phyloP scores from a whole-genome alignment of 2,797 vertebrate genomes.

The Mus caroli region DNA sequence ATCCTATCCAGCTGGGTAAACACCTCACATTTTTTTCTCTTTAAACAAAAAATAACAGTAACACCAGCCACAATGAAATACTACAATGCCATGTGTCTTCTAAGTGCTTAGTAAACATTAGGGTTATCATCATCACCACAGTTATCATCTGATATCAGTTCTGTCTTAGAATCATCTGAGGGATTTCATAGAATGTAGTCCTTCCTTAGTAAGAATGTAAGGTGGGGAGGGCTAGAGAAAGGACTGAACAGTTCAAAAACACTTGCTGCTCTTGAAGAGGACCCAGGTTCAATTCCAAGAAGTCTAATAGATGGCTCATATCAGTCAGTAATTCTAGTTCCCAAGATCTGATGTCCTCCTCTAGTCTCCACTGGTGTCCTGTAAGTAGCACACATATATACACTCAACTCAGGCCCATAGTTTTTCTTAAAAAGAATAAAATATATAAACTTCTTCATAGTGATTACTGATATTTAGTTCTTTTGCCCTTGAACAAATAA shows the following conservation, averaged over 20 bases:
- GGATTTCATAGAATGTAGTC: not conserved
- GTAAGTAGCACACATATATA: not conserved
- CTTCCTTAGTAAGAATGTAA: not conserved
- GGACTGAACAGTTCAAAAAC: not conserved
- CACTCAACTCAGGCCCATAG: not conserved
- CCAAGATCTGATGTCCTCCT: not conserved
- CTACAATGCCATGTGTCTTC: too few species aligned
- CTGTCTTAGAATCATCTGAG: not conserved
- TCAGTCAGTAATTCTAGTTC: not conserved
- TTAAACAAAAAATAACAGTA: not conserved
- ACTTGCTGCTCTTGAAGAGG: not conserved
- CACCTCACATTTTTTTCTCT: not conserved
- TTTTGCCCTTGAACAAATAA: conserved; percentile 28
- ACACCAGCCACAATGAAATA: not conserved
- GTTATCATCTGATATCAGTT: not conserved
- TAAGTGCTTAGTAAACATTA: not conserved
- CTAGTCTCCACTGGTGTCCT: not conserved
- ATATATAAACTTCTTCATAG: not conserved
- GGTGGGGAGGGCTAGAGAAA: not conserved
- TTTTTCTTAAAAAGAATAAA: not conserved
- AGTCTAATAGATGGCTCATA: not conserved
- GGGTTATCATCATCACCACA: not conserved
- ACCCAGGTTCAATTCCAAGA: not conserved
- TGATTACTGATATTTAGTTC: not conserved
- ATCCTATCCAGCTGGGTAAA: not conserved